Conservation (phyloP, 2,113 vertebrate species). For the Seriola dumerili region DNA sequence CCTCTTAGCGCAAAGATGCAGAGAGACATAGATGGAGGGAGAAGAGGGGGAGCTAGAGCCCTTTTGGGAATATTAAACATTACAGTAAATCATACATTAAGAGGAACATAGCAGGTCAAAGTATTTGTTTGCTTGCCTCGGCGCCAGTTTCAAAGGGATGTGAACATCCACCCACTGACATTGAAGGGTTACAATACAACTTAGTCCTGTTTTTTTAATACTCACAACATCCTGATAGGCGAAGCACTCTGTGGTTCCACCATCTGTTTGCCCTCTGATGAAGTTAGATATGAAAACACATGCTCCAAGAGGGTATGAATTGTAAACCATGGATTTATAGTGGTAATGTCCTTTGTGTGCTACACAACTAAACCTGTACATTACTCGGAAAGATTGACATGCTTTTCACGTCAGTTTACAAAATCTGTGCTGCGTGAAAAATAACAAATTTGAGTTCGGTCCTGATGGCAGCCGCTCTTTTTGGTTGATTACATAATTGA, state of each 20-base stretch:
- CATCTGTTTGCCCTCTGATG: constrained; percentile 49
- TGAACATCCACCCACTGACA: constrained; percentile 43
- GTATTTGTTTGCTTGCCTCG: constrained; percentile 38
- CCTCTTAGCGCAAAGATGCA: constrained; percentile 59
- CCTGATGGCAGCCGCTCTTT: not conserved
- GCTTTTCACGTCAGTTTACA: not conserved
- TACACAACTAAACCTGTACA: constrained; percentile 3
- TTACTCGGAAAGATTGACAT: constrained; percentile 14
- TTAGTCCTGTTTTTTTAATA: not conserved
- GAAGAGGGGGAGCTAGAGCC: constrained; percentile 15
- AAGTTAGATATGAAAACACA: constrained; percentile 29
- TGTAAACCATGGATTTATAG: constrained; percentile 10
- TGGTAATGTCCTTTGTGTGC: not conserved
- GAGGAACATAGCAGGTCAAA: constrained; percentile 46
- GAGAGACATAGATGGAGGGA: constrained; percentile 32
- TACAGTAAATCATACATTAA: constrained; percentile 57
- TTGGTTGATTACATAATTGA: constrained; percentile 7
- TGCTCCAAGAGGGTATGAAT: constrained; percentile 19
- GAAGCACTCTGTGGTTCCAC: not conserved
- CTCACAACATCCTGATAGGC: constrained; percentile 23
- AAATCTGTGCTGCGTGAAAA: not conserved
- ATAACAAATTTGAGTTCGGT: too few relatives aligned
- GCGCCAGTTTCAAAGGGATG: constrained; percentile 24
- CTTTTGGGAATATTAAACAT: constrained; percentile 66
- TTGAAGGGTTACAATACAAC: constrained; percentile 16